Evolutionary conservation across 1,140 invertebrate species (phyloP).

Genomic region (Drosophila baimaii): DNA sequence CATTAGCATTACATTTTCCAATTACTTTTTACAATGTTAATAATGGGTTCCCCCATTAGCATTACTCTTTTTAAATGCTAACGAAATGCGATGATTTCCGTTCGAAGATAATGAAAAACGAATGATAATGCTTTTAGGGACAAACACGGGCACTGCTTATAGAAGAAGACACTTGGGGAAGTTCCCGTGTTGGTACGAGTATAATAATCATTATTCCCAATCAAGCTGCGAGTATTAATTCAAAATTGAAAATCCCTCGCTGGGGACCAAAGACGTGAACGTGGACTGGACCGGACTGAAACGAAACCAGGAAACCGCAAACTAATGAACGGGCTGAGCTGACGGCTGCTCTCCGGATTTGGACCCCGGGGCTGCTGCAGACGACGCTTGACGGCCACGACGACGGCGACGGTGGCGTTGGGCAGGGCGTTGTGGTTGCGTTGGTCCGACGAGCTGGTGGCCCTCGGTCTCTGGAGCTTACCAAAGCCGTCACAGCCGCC

Average conservation of each 20-base stretch:
- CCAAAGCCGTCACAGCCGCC: constrained; percentile 63
- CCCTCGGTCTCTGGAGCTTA: constrained; percentile 69
- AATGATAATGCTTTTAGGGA: neutral
- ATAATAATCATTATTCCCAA: constrained; percentile 34
- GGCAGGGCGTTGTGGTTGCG: constrained; percentile 68
- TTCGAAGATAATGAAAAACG: constrained; percentile 1
- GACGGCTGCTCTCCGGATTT: constrained; percentile 21
- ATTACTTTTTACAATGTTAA: neutral
- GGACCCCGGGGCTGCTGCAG: constrained; percentile 51
- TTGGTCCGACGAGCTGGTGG: constrained; percentile 60
- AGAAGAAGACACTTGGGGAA: neutral
- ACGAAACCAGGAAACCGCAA: constrained; percentile 65
- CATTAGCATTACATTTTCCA: constrained; percentile 1
- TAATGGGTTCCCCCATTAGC: neutral
- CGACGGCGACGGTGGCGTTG: constrained; percentile 18
- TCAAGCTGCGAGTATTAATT: constrained; percentile 14
- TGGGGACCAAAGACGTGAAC: constrained; percentile 19
- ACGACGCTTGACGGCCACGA: constrained; percentile 27
- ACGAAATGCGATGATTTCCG: neutral
- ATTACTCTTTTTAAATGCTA: constrained; percentile 2
- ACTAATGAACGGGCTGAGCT: constrained; percentile 66
- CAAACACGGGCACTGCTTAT: neutral
- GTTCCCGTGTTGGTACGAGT: neutral
- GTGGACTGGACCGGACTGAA: constrained; percentile 35
- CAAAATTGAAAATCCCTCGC: constrained; percentile 50